Evolutionary conservation across 2,888 invertebrate species (phyloP).

Genomic region (Aplocera efformata): DNA sequence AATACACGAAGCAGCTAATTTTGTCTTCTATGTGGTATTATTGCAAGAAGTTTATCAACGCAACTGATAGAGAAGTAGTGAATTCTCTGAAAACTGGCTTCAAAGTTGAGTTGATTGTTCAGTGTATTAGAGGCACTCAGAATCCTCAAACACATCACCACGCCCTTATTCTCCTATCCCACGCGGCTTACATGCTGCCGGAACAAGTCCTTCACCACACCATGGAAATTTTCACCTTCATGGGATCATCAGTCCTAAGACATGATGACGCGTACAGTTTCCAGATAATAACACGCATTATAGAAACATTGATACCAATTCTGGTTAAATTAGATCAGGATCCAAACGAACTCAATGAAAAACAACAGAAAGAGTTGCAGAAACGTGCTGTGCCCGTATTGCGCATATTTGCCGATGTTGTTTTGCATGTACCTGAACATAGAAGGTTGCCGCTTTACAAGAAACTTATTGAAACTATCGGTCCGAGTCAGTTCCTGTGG

Average conservation of each 20-base stretch:
- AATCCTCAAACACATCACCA: slow-evolving; percentile 98
- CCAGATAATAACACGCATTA: slow-evolving; percentile 93
- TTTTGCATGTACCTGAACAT: slow-evolving; percentile 96
- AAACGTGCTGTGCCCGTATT: slow-evolving; percentile 83
- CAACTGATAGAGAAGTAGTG: slow-evolving; percentile 59
- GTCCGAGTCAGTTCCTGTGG: slow-evolving; percentile 83
- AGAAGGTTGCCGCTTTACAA: slow-evolving; percentile 89
- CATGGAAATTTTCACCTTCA: slow-evolving; percentile 98
- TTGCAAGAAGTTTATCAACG: slow-evolving; percentile 80
- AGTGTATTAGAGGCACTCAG: slow-evolving; percentile 93
- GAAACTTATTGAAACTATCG: slow-evolving; percentile 88
- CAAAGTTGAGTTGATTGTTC: slow-evolving; percentile 90
- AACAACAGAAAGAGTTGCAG: slow-evolving; percentile 61
- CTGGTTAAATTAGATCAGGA: slow-evolving; percentile 79
- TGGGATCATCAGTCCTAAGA: slow-evolving; percentile 95
- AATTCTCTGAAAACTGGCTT: slow-evolving; percentile 73
- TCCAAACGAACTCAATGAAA: slow-evolving; percentile 55
- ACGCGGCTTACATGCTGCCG: slow-evolving; percentile 88
- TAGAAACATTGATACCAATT: slow-evolving; percentile 94
- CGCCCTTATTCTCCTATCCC: slow-evolving; percentile 90
- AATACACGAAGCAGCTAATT: slow-evolving; percentile 93
- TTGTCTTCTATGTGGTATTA: slow-evolving; percentile 88
- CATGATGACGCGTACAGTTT: slow-evolving; percentile 98
- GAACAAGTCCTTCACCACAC: slow-evolving; percentile 94
- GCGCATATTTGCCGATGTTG: slow-evolving; percentile 94